phyloP scores from a whole-genome alignment of 1,140 invertebrate species.

The Trichogramma pretiosum region DNA sequence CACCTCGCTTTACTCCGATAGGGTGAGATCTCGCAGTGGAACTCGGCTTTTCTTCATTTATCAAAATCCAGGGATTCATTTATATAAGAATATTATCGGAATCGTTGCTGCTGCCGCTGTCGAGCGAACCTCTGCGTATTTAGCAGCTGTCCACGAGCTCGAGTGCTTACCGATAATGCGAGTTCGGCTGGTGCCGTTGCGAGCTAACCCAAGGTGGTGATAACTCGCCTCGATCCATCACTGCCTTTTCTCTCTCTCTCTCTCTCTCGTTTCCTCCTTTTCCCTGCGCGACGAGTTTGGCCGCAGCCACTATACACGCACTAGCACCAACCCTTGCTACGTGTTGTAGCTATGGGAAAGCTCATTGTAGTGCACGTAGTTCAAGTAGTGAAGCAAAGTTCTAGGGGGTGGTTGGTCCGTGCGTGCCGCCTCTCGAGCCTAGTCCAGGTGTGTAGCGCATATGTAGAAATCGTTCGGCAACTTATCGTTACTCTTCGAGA shows the following conservation, averaged over 20 bases:
- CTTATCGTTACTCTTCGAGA: slow-evolving; percentile 19
- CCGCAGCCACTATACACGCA: not conserved
- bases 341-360: no score
- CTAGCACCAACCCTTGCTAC: slow-evolving; percentile 4
- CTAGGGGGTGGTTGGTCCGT: slow-evolving; percentile 5
- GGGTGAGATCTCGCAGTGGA: slow-evolving; percentile 6
- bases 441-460: not conserved
- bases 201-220: slow-evolving; percentile 41
- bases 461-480: slow-evolving; percentile 19
- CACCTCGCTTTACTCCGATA: no score
- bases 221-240: slow-evolving; percentile 45
- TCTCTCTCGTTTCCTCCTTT: slow-evolving; percentile 13
- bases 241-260: slow-evolving; percentile 29
- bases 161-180: slow-evolving; percentile 25
- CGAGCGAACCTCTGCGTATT: slow-evolving; percentile 32
- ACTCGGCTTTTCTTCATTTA: slow-evolving; percentile 18
- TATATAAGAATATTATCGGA: slow-evolving; percentile 19
- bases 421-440: slow-evolving; percentile 2
- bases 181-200: not conserved
- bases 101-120: not conserved
- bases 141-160: slow-evolving; percentile 33
- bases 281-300: slow-evolving; percentile 16
- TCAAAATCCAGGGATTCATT: slow-evolving; percentile 17
- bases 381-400: no score
- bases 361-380: no score